Evolutionary conservation across 2,113 vertebrate genomes (phyloP), one percentile per base, ranked within the genome.

Genomic region (Zosterops pallidus): DNA sequence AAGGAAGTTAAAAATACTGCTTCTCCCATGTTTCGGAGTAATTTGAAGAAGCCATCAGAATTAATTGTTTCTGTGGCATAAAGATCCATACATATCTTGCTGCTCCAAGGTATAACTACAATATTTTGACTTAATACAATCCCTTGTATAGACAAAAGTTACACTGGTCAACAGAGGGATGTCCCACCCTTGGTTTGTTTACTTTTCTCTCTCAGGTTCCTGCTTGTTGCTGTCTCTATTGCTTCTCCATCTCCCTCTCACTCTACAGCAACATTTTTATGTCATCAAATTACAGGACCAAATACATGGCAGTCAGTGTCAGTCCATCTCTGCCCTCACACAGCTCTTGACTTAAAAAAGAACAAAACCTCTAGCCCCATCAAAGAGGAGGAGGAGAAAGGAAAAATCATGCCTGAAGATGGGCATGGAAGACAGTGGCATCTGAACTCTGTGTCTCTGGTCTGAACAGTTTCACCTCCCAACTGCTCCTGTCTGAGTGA

Each of bases 111-210:
- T 28, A 0, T 9, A 50, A 84, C 14, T n/a, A 26, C 16, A 13
- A 76, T 22, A 53, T 47, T 79, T n/a, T 18, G 20, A 89, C 39
- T 55, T 55, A 49, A 79, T 16, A 76, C 25, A 83, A 62, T 23
- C 7, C 22, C 28, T 14, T 2, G 4, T 11, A 65, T 0, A 85
- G 74, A 47, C 60, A 47, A 9, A 78, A 56, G 35, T 47, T 31
- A 25, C 3, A 8, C 0, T 20, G 65, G 29, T 52, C 59, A 90
- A n/a, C 0, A 86, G 74, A 71, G 19, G 11, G 69, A 63, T 1
- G 1, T 31, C n/a, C 41, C 16, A 7, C 37, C 77, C 25, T 57
- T 64, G 49, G 29, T 64, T 70, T 81, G 24, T 41, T 82, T 47
- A 89, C n/a, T 84, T 52, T 18, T 57, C 50, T 46, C 31, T 67